phyloP scores from a whole-genome alignment of 2,888 invertebrate species.

The Torymus aiolomorphi region DNA sequence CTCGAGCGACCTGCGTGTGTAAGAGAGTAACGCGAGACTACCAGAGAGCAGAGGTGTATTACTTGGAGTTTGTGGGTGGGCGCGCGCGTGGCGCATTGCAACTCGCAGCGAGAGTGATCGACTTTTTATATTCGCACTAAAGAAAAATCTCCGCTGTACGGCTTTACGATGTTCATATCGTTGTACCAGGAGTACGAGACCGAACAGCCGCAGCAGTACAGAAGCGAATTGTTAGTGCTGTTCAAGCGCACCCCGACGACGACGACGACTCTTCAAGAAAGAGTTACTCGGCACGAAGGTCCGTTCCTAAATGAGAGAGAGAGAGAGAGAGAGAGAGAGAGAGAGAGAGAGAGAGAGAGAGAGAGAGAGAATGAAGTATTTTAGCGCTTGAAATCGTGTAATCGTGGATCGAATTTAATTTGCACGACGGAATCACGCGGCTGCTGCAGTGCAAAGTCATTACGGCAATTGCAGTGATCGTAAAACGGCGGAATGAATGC shows the following conservation, averaged over 20 bases:
- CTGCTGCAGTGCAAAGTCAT: no score
- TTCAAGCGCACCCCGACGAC: constrained; percentile 64
- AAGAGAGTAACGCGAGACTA: constrained; percentile 23
- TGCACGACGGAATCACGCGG: no score
- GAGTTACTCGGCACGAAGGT: constrained; percentile 65
- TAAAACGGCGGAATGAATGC: no score
- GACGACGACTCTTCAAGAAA: constrained; percentile 52
- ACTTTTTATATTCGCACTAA: no score
- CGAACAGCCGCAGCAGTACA: constrained; percentile 63
- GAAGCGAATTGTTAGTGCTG: constrained; percentile 68
- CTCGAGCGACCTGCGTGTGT: constrained; percentile 39
- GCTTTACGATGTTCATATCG: constrained; percentile 68
- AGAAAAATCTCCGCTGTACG: no score
- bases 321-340: no score
- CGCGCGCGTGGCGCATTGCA: no score
- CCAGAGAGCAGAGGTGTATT: not conserved
- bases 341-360: not conserved
- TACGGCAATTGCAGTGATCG: no score
- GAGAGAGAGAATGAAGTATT: not conserved
- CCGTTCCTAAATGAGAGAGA: constrained; percentile 30
- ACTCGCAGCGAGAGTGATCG: no score
- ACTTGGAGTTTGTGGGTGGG: no score
- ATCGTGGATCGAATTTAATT: no score
- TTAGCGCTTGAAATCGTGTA: no score
- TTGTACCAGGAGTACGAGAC: constrained; percentile 71